Base-by-base conservation (phyloP, 2,113 vertebrate genomes). In the Brachypteracias leptosomus region DNA sequence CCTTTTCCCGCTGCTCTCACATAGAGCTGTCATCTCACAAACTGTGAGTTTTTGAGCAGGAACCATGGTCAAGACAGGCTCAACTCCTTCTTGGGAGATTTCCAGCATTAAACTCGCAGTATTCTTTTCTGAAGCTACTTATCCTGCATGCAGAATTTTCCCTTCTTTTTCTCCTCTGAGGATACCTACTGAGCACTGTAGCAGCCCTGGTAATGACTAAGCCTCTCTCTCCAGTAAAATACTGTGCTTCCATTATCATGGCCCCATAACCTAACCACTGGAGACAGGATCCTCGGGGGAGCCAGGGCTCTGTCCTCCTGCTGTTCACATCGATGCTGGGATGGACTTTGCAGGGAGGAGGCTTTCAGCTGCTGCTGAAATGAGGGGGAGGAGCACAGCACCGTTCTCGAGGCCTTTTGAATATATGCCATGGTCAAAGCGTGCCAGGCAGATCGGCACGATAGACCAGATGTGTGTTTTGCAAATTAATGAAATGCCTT, bases 401-500 rank as follows among this genome's bases (percentile, higher is more conserved):
- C 51, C 46, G 13, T 57, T 38, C 67, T 89, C 49, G 5, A 66
- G 59, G 63, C 85, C 74, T 46, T 94, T 89, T 80, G 89, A 91
- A 91, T 85, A 74, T 46, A 7, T 3, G 4, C 82, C 59, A 9
- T 31, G 78, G 61, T 72, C 31, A 2, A 75, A 93, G 61, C 8
- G 22, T 38, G 11, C 83, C 79, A 68, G 85, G 55, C 38, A 2
- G 57, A 38, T 88, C 21, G 1, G 85, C 47, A 28, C 1, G 0
- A 28, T 68, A 71, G 96, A 94, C 68, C 93, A 94, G 92, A 92
- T 94, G 93, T 78, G 96, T 94, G 89, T 89, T 95, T 88, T 92
- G 90, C 93, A 95, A 96, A 93, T 95, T 96, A 96, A 95, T 96
- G 72, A 96, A 96, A 96, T 90, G 96, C 79, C 76, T 93, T 95